Evolutionary conservation across 1,140 invertebrate species (phyloP), one percentile per base, ranked within the genome.

Genomic region (Spodoptera litura): DNA sequence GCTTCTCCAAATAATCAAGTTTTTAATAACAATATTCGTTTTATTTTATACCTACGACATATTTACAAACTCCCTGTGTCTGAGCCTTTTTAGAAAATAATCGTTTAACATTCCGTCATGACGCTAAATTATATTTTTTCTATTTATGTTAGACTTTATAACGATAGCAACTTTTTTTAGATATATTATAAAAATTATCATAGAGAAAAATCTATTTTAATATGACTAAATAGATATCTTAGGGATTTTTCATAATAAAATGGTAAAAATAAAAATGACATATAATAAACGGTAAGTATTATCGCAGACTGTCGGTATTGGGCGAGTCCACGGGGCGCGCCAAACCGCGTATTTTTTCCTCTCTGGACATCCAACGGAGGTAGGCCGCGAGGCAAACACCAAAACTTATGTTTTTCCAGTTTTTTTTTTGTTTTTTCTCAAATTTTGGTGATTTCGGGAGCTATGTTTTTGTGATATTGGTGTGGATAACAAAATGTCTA

Each of bases 271-370:
- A 51, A 35, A 72, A 12, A 64, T 5, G 35, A 51, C 38, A 52
- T 49, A 10, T 74, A 72, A 83, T 83, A 80, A 81, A 79, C 79
- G 83, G 80, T 82, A 79, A 85, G 84, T 85, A 80, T 87, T 87
- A 59, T 85, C 70, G 64, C 87, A 94, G 93, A 84, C 84, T 94
- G 80, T 94, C 93, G 62, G 91, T 94, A 88, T 83, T 94, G 88
- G 93, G 93, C 61, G 93, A 93, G 81, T 85, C 91, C 12, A 86
- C 89, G 15, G 91, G 89, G 4, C 90, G 92, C 20, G 91, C 93
- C 87, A 94, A 94, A 87, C 93, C 92, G 73, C 91, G 92, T 78
- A 94, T 94, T 83, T 94, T 94, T 89, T 91, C 93, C 86, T 94
- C 93, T 71, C 85, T 93, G 87, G 93, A 94, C 81, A 94, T 94